Evolutionary conservation across 2,797 vertebrate genomes (phyloP).

Genomic region (Garrulus glandarius): DNA sequence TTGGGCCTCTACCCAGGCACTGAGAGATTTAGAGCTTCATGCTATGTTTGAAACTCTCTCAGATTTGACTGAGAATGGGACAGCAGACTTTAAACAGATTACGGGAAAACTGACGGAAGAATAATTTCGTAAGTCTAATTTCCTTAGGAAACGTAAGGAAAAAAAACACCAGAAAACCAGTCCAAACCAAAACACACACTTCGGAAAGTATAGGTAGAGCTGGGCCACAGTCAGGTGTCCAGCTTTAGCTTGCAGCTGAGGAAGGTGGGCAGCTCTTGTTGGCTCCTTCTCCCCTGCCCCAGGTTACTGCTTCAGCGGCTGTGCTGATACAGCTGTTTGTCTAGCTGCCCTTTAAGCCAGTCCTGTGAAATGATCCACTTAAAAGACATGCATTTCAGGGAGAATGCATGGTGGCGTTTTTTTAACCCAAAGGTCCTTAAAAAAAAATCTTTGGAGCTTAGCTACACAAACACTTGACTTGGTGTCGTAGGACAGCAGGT

Average conservation of each 20-base stretch:
- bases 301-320: background rate
- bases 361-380: conserved; percentile 24
- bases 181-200: background rate
- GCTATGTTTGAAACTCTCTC: background rate
- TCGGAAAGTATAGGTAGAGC: background rate
- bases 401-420: background rate
- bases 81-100: background rate
- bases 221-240: background rate
- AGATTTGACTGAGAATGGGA: background rate
- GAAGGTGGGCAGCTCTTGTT: background rate
- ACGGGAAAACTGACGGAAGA: background rate
- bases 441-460: background rate
- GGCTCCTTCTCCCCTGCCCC: background rate
- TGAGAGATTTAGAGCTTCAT: background rate
- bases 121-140: background rate
- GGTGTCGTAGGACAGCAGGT: background rate
- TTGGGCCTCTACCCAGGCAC: background rate
- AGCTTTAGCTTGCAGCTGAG: background rate
- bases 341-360: conserved; percentile 12
- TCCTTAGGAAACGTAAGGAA: background rate
- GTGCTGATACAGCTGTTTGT: conserved; percentile 34
- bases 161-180: background rate
- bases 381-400: background rate
- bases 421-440: background rate
- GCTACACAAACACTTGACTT: background rate